Evolutionary conservation across 2,797 vertebrate genomes (phyloP).

Genomic region (Xyrichtys novacula): DNA sequence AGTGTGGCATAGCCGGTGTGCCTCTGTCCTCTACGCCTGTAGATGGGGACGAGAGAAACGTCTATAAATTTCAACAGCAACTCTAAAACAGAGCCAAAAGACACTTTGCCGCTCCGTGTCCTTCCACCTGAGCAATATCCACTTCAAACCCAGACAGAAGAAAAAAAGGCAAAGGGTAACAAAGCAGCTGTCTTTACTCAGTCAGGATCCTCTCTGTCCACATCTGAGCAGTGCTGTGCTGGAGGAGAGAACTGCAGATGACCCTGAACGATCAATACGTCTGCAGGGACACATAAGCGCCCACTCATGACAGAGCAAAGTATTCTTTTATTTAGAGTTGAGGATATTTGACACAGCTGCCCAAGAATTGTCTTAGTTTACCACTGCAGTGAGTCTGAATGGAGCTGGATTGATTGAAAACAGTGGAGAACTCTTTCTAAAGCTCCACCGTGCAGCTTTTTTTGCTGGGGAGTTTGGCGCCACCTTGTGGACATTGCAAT

Average conservation of each 20-base stretch:
- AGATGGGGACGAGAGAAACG: conserved; percentile 39
- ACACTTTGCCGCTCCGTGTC: conserved; percentile 17
- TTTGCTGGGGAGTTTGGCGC: neutral
- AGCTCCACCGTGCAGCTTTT: neutral
- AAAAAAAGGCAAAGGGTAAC: conserved; percentile 45
- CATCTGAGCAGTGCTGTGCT: conserved; percentile 34
- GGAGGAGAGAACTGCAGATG: conserved; percentile 27
- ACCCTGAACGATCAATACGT: conserved; percentile 55
- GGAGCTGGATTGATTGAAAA: neutral
- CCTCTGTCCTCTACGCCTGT: conserved; percentile 52
- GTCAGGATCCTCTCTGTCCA: conserved; percentile 49
- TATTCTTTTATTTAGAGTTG: conserved; percentile 16
- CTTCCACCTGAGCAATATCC: conserved; percentile 50
- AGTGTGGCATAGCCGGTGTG: conserved; percentile 40
- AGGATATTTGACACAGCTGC: neutral
- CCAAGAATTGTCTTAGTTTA: neutral
- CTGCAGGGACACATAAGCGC: conserved; percentile 43
- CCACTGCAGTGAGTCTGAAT: neutral
- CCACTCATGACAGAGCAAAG: conserved; percentile 28
- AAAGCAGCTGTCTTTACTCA: conserved; percentile 46
- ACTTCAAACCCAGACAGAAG: conserved; percentile 28
- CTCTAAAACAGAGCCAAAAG: conserved; percentile 38
- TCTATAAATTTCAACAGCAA: conserved; percentile 70
- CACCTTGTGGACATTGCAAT: neutral
- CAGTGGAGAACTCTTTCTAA: neutral